Evolutionary conservation across 2,888 invertebrate species (phyloP), one percentile per base, ranked within the genome.

Genomic region (Xylota sylvarum): DNA sequence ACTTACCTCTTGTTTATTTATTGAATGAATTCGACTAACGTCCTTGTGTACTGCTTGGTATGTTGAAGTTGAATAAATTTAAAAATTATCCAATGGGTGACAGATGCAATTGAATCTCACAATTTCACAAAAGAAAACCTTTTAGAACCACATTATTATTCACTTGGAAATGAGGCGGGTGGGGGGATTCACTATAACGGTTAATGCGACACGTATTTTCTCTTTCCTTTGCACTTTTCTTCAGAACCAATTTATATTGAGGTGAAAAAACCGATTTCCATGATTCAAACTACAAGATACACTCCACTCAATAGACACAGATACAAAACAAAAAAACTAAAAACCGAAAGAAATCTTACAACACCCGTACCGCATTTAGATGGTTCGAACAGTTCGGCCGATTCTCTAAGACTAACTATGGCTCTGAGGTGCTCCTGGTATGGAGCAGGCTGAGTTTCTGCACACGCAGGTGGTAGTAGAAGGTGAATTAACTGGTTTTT

Each of bases 401-500:
- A 78, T 74, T 52, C 86, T 82, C 56, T 10, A 81, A 77, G 67
- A 86, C 86, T 86, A 78, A 82, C 67, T 58, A n/a, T 12, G 32
- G 32, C 56, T 65, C 56, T 9, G 55, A 48, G 52, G 55, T 77
- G 55, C 48, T 65, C 37, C 10, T 30, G 32, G 76, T 55, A 52
- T 35, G 65, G 37, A 58, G 35, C 67, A 67, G 64, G 56, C 50
- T 78, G 10, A 17, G 48, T 69, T 82, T 73, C 48, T 82, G 73
- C 81, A 67, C 60, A 67, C 37, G 67, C 67, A 74, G 74, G 74
- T 86, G 77, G 48, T 60, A 69, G 48, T 52, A 67, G 73, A 81
- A 82, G 73, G 77, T 78, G 67, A 82, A 72, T 69, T 78, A 86
- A 86, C 86, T 86, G 86, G 86, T 86, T 86, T 23, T 86, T 82